phyloP scores from a whole-genome alignment of 2,797 vertebrate species.

The Sebastes hopkinsi region DNA sequence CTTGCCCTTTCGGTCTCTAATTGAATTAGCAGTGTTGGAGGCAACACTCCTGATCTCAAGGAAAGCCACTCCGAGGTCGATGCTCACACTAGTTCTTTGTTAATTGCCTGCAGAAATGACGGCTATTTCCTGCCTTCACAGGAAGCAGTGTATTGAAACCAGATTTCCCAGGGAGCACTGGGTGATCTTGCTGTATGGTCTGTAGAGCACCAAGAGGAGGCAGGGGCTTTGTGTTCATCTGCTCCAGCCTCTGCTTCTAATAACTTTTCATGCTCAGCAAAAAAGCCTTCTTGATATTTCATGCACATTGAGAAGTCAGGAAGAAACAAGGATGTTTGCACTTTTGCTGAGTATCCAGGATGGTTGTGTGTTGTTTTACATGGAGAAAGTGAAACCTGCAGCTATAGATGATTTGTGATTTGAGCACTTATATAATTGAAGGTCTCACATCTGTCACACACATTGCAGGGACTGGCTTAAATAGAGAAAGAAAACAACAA shows the following conservation, averaged over 20 bases:
- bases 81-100: conserved; percentile 77
- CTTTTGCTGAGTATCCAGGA: neutral
- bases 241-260: conserved; percentile 15
- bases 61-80: conserved; percentile 61
- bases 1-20: conserved; percentile 56
- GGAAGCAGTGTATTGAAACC: conserved; percentile 88
- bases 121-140: conserved; percentile 86
- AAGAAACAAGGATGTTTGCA: conserved; percentile 1
- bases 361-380: neutral
- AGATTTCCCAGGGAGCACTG: conserved; percentile 78
- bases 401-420: conserved; percentile 33
- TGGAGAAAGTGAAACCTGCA: conserved; percentile 17
- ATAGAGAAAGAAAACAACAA: conserved; percentile 51
- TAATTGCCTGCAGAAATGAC: conserved; percentile 84
- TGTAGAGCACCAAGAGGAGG: conserved; percentile 27
- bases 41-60: conserved; percentile 36
- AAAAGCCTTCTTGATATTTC: neutral
- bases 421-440: conserved; percentile 52
- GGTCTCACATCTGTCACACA: conserved; percentile 69
- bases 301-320: neutral
- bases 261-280: neutral
- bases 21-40: conserved; percentile 63
- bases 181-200: conserved; percentile 36
- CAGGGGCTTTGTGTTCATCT: conserved; percentile 31
- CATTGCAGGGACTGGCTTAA: conserved; percentile 47